phyloP scores from a whole-genome alignment of 1,140 invertebrate genomes.

The Uloborus diversus region DNA sequence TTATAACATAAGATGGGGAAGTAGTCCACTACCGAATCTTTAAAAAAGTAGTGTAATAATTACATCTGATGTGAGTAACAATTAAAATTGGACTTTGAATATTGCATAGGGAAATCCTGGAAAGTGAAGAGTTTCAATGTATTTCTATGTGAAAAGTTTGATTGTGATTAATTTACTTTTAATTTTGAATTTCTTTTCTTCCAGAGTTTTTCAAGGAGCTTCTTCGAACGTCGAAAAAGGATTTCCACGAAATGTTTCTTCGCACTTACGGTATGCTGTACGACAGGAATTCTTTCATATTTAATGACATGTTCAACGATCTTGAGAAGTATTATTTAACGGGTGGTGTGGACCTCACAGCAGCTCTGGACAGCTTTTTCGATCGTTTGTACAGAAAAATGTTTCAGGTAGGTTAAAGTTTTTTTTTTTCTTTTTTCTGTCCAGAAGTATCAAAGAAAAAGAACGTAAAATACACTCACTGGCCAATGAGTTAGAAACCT shows the following conservation, averaged over 20 bases:
- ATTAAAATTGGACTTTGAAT: too few species aligned
- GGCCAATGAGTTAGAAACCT: too few species aligned
- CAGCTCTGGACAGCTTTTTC: slow-evolving; percentile 92
- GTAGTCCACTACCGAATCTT: too few species aligned
- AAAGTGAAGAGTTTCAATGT: not conserved
- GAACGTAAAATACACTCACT: too few species aligned
- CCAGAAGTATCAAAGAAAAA: too few species aligned
- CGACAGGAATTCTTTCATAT: slow-evolving; percentile 90
- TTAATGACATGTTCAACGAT: slow-evolving; percentile 88
- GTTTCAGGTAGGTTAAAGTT: slow-evolving; percentile 77
- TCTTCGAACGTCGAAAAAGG: slow-evolving; percentile 72
- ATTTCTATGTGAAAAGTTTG: not conserved
- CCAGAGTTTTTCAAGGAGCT: slow-evolving; percentile 54
- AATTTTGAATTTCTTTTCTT: not conserved
- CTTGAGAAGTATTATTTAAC: slow-evolving; percentile 88
- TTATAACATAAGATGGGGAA: too few species aligned
- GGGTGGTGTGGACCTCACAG: slow-evolving; percentile 82
- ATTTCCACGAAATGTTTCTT: slow-evolving; percentile 93
- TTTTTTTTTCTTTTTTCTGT: too few species aligned
- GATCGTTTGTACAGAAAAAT: slow-evolving; percentile 91
- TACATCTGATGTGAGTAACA: too few species aligned
- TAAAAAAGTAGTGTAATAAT: too few species aligned
- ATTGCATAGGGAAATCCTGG: not conserved
- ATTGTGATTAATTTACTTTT: not conserved
- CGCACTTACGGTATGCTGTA: slow-evolving; percentile 94